Conservation (phyloP, 2,113 vertebrate species). For the Sebastes fasciatus region DNA sequence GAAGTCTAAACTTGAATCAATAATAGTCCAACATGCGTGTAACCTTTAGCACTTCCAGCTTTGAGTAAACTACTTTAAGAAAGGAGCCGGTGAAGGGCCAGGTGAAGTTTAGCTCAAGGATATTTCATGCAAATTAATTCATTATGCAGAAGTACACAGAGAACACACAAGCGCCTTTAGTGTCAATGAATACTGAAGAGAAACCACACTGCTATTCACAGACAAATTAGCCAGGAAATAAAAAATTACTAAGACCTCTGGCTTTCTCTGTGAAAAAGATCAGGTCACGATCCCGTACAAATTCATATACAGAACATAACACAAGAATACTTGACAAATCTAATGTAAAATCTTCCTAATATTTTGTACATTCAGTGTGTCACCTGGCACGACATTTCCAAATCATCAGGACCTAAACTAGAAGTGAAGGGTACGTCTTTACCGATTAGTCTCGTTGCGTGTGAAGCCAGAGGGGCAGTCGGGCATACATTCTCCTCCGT, state of each 20-base stretch:
- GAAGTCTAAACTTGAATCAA: conserved; percentile 36
- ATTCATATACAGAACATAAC: conserved; percentile 5
- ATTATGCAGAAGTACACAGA: conserved; percentile 33
- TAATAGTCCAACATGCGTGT: conserved; percentile 6
- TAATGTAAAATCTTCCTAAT: neutral
- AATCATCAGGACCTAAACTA: conserved; percentile 18
- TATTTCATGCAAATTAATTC: conserved; percentile 45
- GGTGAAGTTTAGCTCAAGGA: conserved; percentile 57
- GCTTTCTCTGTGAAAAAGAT: conserved; percentile 5
- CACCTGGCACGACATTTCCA: neutral
- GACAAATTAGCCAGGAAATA: conserved; percentile 3
- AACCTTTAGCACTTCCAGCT: conserved; percentile 36
- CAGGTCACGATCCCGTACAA: neutral
- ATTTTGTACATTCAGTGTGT: conserved; percentile 8
- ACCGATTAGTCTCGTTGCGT: conserved; percentile 93
- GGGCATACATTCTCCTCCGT: conserved; percentile 92
- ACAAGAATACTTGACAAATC: neutral
- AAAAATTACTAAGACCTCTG: neutral
- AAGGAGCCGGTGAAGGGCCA: conserved; percentile 28
- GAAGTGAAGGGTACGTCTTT: conserved; percentile 54
- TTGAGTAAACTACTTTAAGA: conserved; percentile 28
- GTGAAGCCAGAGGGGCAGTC: conserved; percentile 97
- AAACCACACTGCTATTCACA: conserved; percentile 10
- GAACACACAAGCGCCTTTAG: conserved; percentile 32
- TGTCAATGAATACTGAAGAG: conserved; percentile 25